Evolutionary conservation across 2,888 invertebrate species (phyloP), one percentile per base, ranked within the genome.

Genomic region (Nomada ferruginata): DNA sequence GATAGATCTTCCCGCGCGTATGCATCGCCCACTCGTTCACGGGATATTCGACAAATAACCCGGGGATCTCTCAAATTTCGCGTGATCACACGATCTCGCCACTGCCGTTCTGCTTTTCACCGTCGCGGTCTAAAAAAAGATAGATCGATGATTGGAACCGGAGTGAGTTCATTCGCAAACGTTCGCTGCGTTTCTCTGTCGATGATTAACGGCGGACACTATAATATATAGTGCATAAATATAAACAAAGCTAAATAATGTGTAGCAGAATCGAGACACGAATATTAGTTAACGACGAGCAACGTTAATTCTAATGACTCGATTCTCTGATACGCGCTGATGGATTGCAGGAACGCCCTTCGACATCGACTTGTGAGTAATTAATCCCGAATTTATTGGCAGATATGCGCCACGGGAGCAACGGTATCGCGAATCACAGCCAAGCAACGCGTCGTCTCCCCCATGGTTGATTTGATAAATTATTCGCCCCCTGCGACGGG

Each of bases 381-480:
- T 77, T 64, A 64, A 69, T 76, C 29, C 18, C 47, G 60, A 53
- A 65, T 78, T 65, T 70, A 79, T 79, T 55, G 10, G 2, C n/a
- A 13, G 18, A 20, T 59, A 23, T 59, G 77, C 3, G n/a, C 20
- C 18, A 2, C 10, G 13, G 5, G 55, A 15, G 4, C 3, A 59
- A 57, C 36, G 3, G 10, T 2, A n/a, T 20, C 15, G 26, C 10
- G 15, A 52, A 71, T 36, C 42, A 9, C 18, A 2, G 44, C 57
- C 1, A 4, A n/a, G 11, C 29, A 9, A 36, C 10, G 4, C 26
- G 18, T 42, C 44, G 18, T 9, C 3, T 47, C 29, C 10, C n/a
- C 59, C 11, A n/a, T 13, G 13, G 18, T 15, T 20, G 20, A 5
- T 1, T 4, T 15, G 61, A 57, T 75, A n/a, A 68, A 78, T 63